Evolutionary conservation across 2,888 invertebrate genomes (phyloP), one percentile per base, ranked within the genome.

Genomic region (Sinopyrophorus schimmeli): DNA sequence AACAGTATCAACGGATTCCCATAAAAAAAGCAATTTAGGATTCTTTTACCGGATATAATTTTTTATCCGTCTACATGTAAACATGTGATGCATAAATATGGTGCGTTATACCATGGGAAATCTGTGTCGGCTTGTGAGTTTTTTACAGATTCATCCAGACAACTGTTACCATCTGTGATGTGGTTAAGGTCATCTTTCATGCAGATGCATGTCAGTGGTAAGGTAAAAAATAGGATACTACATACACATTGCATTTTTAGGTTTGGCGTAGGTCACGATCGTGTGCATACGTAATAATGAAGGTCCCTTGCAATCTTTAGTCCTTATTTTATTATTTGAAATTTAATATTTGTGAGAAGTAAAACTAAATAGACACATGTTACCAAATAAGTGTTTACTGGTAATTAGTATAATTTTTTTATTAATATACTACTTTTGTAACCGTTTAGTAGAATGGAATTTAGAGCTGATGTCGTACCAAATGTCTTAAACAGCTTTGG

Each of bases 31-130:
- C 30, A 12, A 31, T 42, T 35, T 16, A 18, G 21, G 17, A 14
- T 39, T 20, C 23, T 35, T 27, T 34, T 31, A 37, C 37, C 42
- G 41, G 48, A 41, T 41, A 41, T 30, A 17, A 41, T 48, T 48
- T 48, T 48, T 41, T 48, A 38, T 28, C 30, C 17, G 48, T 48
- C 48, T 48, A 12, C 31, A 28, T 27, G 31, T 39, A 37, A 46
- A 28, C 46, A 47, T 30, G 26, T 40, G 41, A 35, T 15, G 30
- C 21, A 30, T 38, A 47, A 39, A 37, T 17, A 41, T 38, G 42
- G 41, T 11, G 11, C 23, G 30, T 17, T 34, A 30, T 28, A 28
- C 49, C 42, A 42, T 49, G 42, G 49, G 42, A 49, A 49, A 42
- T 38, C 28, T 42, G 21, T 43, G 35, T 28, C 44, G 30, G 10